phyloP scores from a whole-genome alignment of 2,797 vertebrate species.

The Myripristis jacobus region DNA sequence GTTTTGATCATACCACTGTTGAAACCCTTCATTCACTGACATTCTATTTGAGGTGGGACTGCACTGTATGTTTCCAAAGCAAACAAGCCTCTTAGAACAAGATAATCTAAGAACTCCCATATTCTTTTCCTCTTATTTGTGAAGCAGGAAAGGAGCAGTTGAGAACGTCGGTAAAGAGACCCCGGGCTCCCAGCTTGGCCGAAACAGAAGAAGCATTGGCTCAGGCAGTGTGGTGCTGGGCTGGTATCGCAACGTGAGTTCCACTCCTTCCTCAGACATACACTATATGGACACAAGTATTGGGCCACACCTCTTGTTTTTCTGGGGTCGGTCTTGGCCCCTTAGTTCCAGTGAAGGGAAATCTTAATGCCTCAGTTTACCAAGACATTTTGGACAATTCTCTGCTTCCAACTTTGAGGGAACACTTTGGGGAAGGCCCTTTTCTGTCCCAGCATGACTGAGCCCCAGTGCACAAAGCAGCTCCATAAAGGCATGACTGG shows the following conservation, averaged over 20 bases:
- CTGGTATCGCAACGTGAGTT: conserved; percentile 89
- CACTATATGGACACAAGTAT: too few species aligned
- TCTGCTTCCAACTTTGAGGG: too few species aligned
- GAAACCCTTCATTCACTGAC: not conserved
- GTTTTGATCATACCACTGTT: not conserved
- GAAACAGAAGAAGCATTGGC: conserved; percentile 89
- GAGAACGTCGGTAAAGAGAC: conserved; percentile 24
- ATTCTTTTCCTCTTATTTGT: conserved; percentile 1
- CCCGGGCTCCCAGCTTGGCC: conserved; percentile 79
- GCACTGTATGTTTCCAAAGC: conserved; percentile 1
- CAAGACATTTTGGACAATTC: too few species aligned
- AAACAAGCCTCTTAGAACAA: not conserved
- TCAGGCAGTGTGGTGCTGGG: conserved; percentile 91
- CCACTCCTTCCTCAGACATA: not conserved
- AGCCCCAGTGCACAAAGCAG: too few species aligned
- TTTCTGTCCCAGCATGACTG: too few species aligned
- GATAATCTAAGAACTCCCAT: conserved; percentile 10
- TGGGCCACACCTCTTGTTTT: too few species aligned
- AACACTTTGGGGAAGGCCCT: too few species aligned
- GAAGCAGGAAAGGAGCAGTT: conserved; percentile 74
- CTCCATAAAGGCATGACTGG: too few species aligned
- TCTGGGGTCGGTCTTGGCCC: too few species aligned
- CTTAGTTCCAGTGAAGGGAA: too few species aligned
- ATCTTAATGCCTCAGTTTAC: too few species aligned
- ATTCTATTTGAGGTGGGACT: conserved; percentile 4